Evolutionary conservation across 2,888 invertebrate genomes (phyloP), one percentile per base, ranked within the genome.

Genomic region (Polietes domitor): DNA sequence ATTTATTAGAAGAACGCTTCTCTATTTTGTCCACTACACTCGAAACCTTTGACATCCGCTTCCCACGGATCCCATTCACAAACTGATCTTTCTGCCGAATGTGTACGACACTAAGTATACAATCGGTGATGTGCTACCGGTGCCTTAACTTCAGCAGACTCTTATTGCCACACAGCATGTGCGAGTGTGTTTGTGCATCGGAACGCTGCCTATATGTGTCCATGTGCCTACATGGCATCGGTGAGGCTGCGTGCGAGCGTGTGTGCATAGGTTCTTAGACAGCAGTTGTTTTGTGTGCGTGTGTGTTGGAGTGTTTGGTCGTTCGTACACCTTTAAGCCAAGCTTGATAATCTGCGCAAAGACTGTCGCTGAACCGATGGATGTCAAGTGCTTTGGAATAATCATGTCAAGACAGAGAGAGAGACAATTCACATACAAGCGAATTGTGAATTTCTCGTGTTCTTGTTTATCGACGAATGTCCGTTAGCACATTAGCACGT

Each of bases 51-150:
- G 82, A 82, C 92, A 92, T 91, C 92, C 91, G 90, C 89, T 90
- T 89, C 88, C 89, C 89, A 91, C 91, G 90, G 92, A 90, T 90
- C 89, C 89, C 90, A 90, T 91, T 89, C 90, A 90, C 90, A 89
- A 89, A 92, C 92, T 92, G 91, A 92, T 88, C 91, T 91, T 89
- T 89, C 87, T 84, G 85, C 86, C 86, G 86, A 86, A 87, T 86
- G 84, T 88, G 87, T 88, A 88, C 88, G 88, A 88, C 85, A 88
- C 91, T 92, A 92, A 90, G 92, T 92, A 92, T 91, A 89, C 81
- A 84, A 86, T 86, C 86, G 85, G 76, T 79, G 84, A 5, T 50
- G 32, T 75, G 58, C 72, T 72, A 71, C 77, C 47, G 47, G 12
- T n/a, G 47, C n/a, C 47, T 47, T 47, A 47, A 6, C 47, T n/a